Percentiles rank a stretch among this genome's conserved stretches.
These are phyloP conservation scores for Penaeus vannamei DNA, from an alignment of 1,140 invertebrate species.

Conservation along the genomic window DNA sequence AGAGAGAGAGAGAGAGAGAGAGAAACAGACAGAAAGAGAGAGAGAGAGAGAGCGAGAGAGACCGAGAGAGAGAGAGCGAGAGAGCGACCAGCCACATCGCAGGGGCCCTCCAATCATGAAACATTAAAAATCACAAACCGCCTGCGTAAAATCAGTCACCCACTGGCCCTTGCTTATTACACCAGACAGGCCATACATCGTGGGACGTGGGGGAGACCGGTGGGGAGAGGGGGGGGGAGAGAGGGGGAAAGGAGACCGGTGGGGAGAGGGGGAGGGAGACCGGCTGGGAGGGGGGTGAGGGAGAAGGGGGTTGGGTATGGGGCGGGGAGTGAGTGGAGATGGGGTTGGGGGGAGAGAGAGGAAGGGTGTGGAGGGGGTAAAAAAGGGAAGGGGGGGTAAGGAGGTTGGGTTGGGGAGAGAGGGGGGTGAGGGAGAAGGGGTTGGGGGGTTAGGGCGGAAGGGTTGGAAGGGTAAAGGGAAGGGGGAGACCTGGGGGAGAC, in stretches of 20 bases:
- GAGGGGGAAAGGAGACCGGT: background rate
- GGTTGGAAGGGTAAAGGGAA: no score
- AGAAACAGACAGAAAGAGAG: no score
- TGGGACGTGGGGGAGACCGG: background rate
- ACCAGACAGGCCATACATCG: background rate
- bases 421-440: no score
- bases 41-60: no score
- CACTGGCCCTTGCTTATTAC: background rate
- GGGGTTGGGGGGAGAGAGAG: background rate
- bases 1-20: no score
- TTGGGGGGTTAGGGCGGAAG: no score
- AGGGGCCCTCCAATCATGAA: background rate
- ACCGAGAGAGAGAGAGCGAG: background rate
- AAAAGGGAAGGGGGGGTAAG: no score
- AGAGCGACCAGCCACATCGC: background rate
- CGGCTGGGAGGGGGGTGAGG: background rate
- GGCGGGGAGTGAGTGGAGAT: no score
- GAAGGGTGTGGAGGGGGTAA: no score
- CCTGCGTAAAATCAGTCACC: conserved; percentile 13
- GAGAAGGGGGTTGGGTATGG: background rate
- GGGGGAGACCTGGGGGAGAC: no score
- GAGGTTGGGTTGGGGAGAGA: no score
- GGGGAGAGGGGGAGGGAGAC: background rate
- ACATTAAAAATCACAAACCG: conserved; percentile 20
- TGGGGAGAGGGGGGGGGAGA: background rate